phyloP scores from a whole-genome alignment of 2,797 vertebrate species.

The Malurus splendens region DNA sequence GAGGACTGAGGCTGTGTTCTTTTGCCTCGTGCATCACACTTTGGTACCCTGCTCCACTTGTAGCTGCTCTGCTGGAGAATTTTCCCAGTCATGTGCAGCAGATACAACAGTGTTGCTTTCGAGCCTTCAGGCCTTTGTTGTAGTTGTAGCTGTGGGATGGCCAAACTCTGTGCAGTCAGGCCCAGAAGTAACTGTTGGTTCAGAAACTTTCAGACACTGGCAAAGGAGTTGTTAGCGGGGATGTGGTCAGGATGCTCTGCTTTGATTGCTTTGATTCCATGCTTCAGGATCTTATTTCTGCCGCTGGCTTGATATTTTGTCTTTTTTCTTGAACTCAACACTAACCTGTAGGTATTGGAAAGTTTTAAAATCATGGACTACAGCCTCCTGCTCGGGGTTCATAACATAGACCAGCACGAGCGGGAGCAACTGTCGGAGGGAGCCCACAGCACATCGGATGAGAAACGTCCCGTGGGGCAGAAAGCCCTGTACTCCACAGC shows the following conservation, averaged over 20 bases:
- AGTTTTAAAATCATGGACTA: constrained; percentile 99
- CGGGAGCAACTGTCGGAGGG: constrained; percentile 88
- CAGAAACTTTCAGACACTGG: neutral
- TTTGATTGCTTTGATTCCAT: neutral
- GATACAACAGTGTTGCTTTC: neutral
- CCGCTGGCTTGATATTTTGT: neutral
- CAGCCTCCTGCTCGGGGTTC: constrained; percentile 93
- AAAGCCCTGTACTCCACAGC: constrained; percentile 97
- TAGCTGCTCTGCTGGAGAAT: neutral
- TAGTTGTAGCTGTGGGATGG: neutral
- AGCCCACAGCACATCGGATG: constrained; percentile 81
- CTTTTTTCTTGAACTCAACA: neutral
- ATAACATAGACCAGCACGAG: constrained; percentile 94
- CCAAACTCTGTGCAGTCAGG: neutral
- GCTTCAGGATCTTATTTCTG: neutral
- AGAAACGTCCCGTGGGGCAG: constrained; percentile 91
- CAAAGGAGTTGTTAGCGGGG: neutral
- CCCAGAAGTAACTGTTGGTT: neutral
- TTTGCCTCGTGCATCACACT: neutral
- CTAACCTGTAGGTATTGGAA: constrained; percentile 74
- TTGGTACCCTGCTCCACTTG: neutral
- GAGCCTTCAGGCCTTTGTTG: neutral
- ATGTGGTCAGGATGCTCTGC: neutral
- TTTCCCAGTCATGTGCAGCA: neutral
- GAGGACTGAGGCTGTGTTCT: neutral